These are phyloP conservation scores for Sepioteuthis lessoniana DNA, from an alignment of 2,888 invertebrate genomes.

Conservation along the genomic window DNA sequence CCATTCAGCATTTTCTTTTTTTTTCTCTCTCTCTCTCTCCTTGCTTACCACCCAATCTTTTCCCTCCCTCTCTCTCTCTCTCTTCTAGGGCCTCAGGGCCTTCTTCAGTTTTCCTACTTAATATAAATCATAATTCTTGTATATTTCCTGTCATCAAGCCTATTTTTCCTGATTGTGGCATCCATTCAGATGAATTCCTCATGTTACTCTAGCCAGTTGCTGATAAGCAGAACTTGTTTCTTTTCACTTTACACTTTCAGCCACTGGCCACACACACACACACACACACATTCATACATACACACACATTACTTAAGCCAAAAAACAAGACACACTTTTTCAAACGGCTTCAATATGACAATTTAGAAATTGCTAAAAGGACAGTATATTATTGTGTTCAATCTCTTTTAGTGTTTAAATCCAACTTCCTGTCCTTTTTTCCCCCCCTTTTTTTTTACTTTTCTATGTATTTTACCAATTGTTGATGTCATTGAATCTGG, in stretches of 20 bases:
- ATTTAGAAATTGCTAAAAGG: too few relatives aligned
- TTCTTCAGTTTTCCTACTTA: conserved; percentile 33
- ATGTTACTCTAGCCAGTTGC: background rate
- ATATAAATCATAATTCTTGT: conserved; percentile 33
- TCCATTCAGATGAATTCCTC: conserved; percentile 33
- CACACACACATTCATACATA: too few relatives aligned
- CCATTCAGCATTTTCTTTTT: background rate
- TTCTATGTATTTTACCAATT: too few relatives aligned
- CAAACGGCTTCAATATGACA: too few relatives aligned
- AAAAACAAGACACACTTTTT: too few relatives aligned
- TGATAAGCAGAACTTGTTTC: conserved; percentile 33
- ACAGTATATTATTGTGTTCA: too few relatives aligned
- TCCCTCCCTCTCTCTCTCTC: background rate
- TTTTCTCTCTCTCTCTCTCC: too few relatives aligned
- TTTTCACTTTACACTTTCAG: background rate
- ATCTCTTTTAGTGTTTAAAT: too few relatives aligned
- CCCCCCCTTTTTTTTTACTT: too few relatives aligned
- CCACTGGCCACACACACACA: background rate
- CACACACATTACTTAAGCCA: too few relatives aligned
- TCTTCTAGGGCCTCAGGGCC: background rate
- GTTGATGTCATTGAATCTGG: too few relatives aligned
- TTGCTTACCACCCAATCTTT: background rate
- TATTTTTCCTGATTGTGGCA: conserved; percentile 23
- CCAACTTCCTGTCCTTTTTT: too few relatives aligned
- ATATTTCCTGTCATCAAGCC: conserved; percentile 33